These are phyloP conservation scores for Zygogramma bicolorata DNA, from an alignment of 2,888 invertebrate genomes.

Conservation along the genomic window DNA sequence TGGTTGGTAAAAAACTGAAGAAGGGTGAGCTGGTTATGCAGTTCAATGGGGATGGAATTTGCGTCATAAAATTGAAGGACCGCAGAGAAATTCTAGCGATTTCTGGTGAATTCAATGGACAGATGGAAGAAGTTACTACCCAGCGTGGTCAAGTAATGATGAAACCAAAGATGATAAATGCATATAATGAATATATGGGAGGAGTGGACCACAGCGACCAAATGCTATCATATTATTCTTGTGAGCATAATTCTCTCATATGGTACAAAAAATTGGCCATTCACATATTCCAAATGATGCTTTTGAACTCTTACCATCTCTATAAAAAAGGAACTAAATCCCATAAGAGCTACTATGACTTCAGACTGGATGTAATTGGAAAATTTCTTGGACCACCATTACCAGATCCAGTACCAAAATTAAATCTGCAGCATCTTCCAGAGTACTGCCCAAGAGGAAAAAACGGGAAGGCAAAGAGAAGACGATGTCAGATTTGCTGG, in stretches of 20 bases:
- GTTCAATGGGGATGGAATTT: slow-evolving; percentile 21
- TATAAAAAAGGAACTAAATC: slow-evolving; percentile 34
- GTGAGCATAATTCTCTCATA: slow-evolving; percentile 40
- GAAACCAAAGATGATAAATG: slow-evolving; percentile 33
- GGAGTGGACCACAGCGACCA: slow-evolving; percentile 40
- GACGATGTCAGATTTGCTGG: slow-evolving; percentile 24
- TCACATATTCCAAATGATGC: slow-evolving; percentile 42
- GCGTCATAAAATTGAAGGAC: slow-evolving; percentile 47
- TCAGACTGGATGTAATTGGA: slow-evolving; percentile 31
- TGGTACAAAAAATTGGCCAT: slow-evolving; percentile 44
- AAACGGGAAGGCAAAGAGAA: slow-evolving; percentile 26
- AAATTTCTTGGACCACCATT: slow-evolving; percentile 37
- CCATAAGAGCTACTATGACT: slow-evolving; percentile 37
- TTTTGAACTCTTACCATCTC: slow-evolving; percentile 37
- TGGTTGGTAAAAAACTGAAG: slow-evolving; percentile 36
- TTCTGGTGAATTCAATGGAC: slow-evolving; percentile 41
- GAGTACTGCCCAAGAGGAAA: slow-evolving; percentile 38
- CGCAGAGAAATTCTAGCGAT: slow-evolving; percentile 44
- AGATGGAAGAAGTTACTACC: slow-evolving; percentile 27
- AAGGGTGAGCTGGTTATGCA: slow-evolving; percentile 35
- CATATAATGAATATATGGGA: slow-evolving; percentile 40
- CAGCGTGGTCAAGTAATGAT: neutral
- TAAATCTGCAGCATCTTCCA: slow-evolving; percentile 29
- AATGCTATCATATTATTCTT: slow-evolving; percentile 24
- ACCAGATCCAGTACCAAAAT: slow-evolving; percentile 26